Evolutionary conservation across 2,797 vertebrate species (phyloP), one percentile per base, ranked within the genome.

Genomic region (Chrysocyon brachyurus): DNA sequence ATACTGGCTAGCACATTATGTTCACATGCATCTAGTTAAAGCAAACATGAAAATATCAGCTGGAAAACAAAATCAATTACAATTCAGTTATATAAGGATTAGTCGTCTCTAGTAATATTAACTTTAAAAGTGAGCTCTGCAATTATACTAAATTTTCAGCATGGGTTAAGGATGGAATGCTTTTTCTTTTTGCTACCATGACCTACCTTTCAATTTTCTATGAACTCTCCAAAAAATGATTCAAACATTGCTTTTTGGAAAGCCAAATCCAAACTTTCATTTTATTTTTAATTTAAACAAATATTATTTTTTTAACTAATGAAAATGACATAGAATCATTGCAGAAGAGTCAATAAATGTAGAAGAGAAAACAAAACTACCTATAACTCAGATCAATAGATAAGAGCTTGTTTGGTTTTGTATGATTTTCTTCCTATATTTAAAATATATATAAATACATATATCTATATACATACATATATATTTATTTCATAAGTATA

Each of bases 251-350:
- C 21, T 57, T 79, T 54, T 52, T 49, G 28, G 12, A 79, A 79
- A 70, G 52, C 12, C 12, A 91, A 81, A 70, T 64, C 26, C 12
- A 78, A 9, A 77, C 14, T 68, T 75, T 85, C 28, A 46, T 88
- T 88, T 91, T 6, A 75, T 86, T 85, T 90, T 57, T 26, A 73
- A 79, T 78, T 95, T 82, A 94, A 86, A 86, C 12, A 81, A 31
- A 73, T 26, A 11, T 10, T 93, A 33, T 61, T 75, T 86, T n/a
- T 88, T 83, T 64, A 77, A 54, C 77, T 73, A 86, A 78, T 87
- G 40, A 73, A 96, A 95, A 4, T 82, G 31, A 82, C 59, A 26
- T 26, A 64, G 40, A 75, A 88, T 70, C 36, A 93, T 19, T 75
- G 6, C 10, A 57, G 40, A 84, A n/a, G 28, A 90, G 40, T 59